Conservation (phyloP, 35 echinoderm and acorn worm genomes). For the Apostichopus parvimensis region DNA sequence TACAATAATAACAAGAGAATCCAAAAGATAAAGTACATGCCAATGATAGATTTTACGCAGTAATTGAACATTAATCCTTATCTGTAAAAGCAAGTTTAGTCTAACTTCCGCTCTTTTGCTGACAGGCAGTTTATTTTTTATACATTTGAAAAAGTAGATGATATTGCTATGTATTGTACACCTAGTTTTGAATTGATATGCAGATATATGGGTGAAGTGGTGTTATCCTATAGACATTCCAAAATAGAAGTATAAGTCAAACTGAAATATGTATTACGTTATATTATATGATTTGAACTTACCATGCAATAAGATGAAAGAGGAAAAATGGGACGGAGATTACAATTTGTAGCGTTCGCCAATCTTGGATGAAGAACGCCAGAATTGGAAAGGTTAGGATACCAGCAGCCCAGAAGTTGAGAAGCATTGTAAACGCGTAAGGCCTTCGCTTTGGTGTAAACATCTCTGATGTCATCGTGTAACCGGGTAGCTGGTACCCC, state of each 20-base stretch:
- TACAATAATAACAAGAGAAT: background rate
- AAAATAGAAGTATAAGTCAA: background rate
- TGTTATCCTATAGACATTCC: background rate
- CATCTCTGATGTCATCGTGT: constrained; percentile 56
- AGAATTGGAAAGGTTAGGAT: constrained; percentile 54
- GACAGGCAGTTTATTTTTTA: too few species aligned
- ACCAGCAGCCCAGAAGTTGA: constrained; percentile 50
- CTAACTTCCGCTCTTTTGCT: too few species aligned
- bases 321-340: constrained; percentile 49
- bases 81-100: too few species aligned
- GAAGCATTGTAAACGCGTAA: constrained; percentile 20
- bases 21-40: too few species aligned
- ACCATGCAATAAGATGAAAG: constrained; percentile 36
- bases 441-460: constrained; percentile 46
- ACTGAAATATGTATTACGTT: background rate
- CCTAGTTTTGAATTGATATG: too few species aligned
- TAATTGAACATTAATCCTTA: too few species aligned
- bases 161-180: too few species aligned
- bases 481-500: constrained; percentile 44
- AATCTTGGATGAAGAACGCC: constrained; percentile 50
- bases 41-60: too few species aligned
- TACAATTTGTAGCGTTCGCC: constrained; percentile 43
- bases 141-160: too few species aligned
- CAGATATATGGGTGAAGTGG: background rate
- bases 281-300: background rate